A percentile compares a stretch with the other conserved stretches of the same genome.
Evolutionary conservation across 2,113 vertebrate species (phyloP).

Genomic region (Phainopepla nitens): DNA sequence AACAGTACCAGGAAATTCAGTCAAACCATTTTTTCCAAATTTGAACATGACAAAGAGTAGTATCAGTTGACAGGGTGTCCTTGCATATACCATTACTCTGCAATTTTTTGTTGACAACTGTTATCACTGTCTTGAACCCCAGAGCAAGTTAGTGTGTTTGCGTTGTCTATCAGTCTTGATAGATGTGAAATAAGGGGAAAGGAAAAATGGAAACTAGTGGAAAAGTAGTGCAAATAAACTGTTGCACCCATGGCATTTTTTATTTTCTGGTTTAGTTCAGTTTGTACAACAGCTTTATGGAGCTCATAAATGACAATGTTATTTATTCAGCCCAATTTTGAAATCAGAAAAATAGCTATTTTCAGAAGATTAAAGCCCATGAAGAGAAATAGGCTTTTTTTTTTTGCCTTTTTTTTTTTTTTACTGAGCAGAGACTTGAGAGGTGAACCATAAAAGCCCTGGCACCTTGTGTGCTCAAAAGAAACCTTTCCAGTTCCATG

Average conservation of each 20-base stretch:
- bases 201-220: not conserved
- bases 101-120: not conserved
- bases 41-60: not conserved
- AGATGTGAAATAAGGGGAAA: not conserved
- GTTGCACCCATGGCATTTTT: not conserved
- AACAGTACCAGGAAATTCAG: not conserved
- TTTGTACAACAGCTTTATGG: not conserved
- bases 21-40: not conserved
- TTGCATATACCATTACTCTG: not conserved
- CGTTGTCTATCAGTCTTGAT: not conserved
- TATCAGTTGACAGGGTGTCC: not conserved
- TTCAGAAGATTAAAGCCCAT: not conserved
- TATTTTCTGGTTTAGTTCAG: not conserved
- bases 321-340: not conserved
- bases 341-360: not conserved
- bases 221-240: not conserved
- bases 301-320: not conserved
- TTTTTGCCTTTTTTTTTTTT: not conserved
- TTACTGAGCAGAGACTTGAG: not conserved
- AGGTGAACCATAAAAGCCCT: not conserved
- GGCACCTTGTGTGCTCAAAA: not conserved
- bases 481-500: not conserved
- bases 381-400: not conserved
- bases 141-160: not conserved
- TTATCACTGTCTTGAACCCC: not conserved